Conservation (phyloP, 1,140 invertebrate genomes). For the Tetranychus cinnabarinus region DNA sequence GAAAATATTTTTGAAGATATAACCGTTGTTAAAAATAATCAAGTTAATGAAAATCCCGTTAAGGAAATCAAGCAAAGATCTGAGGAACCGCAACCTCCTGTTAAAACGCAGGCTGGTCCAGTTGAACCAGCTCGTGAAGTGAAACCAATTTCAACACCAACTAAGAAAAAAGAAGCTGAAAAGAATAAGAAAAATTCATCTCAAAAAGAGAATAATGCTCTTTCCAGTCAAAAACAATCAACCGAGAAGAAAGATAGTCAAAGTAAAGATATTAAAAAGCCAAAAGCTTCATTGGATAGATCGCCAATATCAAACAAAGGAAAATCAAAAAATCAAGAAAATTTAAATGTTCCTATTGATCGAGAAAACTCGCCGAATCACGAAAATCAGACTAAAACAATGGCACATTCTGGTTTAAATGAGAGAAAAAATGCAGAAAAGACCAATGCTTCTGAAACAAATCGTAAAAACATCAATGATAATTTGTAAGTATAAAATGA, state of each 20-base stretch:
- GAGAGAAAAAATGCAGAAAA: no score
- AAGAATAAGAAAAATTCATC: slow-evolving; percentile 10
- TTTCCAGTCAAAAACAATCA: slow-evolving; percentile 3
- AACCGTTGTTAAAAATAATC: not conserved
- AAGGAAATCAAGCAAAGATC: slow-evolving; percentile 2
- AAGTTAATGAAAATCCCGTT: not conserved
- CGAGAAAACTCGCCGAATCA: no score
- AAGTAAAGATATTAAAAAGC: not conserved
- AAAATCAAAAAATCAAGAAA: no score
- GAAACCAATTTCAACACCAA: not conserved
- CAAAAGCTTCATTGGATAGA: not conserved
- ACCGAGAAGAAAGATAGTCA: not conserved
- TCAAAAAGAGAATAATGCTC: slow-evolving; percentile 8
- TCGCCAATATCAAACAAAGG: no score
- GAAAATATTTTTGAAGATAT: not conserved
- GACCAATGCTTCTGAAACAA: no score
- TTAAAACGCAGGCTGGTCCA: slow-evolving; percentile 9
- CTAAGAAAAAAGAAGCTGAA: slow-evolving; percentile 16
- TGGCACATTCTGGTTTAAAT: no score
- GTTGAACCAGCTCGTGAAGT: slow-evolving; percentile 7
- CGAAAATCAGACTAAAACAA: no score
- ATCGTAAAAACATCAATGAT: no score
- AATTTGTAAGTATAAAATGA: no score
- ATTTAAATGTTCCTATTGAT: no score
- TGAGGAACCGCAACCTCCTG: not conserved